Evolutionary conservation across 1,140 invertebrate genomes (phyloP).

Genomic region (Orussus abietinus): DNA sequence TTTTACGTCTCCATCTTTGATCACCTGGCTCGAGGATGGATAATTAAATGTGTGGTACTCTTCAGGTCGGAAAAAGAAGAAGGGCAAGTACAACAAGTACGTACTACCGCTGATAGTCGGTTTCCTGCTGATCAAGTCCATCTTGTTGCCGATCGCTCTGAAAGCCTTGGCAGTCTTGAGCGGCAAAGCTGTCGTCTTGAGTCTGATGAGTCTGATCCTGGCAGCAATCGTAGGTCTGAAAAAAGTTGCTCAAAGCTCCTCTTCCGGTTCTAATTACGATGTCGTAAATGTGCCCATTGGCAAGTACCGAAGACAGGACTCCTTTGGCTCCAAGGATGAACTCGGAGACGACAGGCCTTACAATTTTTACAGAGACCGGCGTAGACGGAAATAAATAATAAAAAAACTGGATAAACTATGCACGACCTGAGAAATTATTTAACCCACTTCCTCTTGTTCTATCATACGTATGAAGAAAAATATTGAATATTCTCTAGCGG

Average conservation of each 20-base stretch:
- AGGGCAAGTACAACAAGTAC: slow-evolving; percentile 46
- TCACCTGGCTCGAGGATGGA: no score
- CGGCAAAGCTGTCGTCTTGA: slow-evolving; percentile 58
- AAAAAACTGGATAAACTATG: no score
- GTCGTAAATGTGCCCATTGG: slow-evolving; percentile 31
- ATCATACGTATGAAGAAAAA: no score
- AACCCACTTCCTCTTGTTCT: no score
- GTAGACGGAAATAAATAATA: slow-evolving; percentile 22
- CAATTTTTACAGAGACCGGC: slow-evolving; percentile 35
- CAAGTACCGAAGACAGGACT: slow-evolving; percentile 45
- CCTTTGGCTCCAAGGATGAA: slow-evolving; percentile 25
- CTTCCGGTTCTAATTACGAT: slow-evolving; percentile 26
- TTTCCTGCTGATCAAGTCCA: slow-evolving; percentile 59
- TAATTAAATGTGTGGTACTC: no score
- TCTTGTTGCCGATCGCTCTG: slow-evolving; percentile 61
- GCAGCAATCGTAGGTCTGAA: slow-evolving; percentile 50
- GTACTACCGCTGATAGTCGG: slow-evolving; percentile 60
- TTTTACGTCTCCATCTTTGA: no score
- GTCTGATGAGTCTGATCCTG: slow-evolving; percentile 55
- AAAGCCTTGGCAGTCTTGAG: slow-evolving; percentile 62
- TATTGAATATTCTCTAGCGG: no score
- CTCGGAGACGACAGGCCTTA: slow-evolving; percentile 35
- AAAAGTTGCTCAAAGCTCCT: slow-evolving; percentile 29
- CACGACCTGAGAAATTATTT: no score
- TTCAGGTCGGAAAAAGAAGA: slow-evolving; percentile 37